Evolutionary conservation across 2,888 invertebrate genomes (phyloP).

Genomic region (Dorcus hopei): DNA sequence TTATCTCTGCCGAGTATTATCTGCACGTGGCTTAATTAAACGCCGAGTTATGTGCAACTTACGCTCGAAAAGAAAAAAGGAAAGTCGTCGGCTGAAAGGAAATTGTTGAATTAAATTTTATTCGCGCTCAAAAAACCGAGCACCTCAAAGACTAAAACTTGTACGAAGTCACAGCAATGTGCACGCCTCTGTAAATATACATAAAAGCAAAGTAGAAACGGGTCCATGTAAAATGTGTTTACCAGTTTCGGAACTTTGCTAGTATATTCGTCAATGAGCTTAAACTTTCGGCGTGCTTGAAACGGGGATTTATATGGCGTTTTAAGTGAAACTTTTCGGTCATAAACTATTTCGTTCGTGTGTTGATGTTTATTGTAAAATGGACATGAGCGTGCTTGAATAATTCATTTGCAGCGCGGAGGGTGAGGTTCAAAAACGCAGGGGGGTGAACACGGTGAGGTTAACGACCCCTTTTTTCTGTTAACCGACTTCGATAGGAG

Average conservation of each 20-base stretch:
- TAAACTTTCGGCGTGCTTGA: slow-evolving; percentile 22
- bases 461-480: slow-evolving; percentile 1
- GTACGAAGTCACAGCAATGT: slow-evolving; percentile 18
- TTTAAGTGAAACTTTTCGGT: slow-evolving; percentile 21
- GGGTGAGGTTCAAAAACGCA: background rate
- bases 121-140: slow-evolving; percentile 17
- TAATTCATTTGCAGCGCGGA: background rate
- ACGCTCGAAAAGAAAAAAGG: too few species aligned
- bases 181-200: slow-evolving; percentile 24
- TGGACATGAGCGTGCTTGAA: slow-evolving; percentile 1
- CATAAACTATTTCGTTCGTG: background rate
- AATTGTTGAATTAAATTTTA: slow-evolving; percentile 21
- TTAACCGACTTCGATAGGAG: background rate
- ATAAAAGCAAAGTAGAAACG: slow-evolving; percentile 24
- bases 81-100: background rate
- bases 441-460: background rate
- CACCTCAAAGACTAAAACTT: slow-evolving; percentile 23
- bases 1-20: too few species aligned
- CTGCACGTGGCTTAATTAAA: too few species aligned
- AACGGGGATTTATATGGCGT: slow-evolving; percentile 15
- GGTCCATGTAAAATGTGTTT: slow-evolving; percentile 28
- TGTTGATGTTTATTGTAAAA: background rate
- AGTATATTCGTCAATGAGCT: slow-evolving; percentile 26
- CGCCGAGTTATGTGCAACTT: too few species aligned
- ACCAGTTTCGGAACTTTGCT: slow-evolving; percentile 26